A percentile compares a stretch with the other conserved stretches of the same genome.
Evolutionary conservation across 1,140 invertebrate genomes (phyloP).

Genomic region (Hylaeus volcanicus): DNA sequence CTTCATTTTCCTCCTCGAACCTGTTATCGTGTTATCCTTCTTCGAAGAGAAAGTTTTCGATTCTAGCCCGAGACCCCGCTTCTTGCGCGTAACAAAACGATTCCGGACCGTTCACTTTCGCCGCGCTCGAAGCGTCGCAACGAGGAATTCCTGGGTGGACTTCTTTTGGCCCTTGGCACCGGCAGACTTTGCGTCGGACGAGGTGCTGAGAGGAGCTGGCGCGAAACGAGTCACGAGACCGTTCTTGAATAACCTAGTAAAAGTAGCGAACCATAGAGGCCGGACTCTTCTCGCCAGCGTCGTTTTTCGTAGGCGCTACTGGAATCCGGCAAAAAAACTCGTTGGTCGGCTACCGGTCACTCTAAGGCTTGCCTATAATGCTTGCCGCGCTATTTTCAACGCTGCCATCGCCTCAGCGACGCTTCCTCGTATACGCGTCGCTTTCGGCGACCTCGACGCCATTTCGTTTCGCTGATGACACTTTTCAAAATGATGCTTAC

Average conservation of each 20-base stretch:
- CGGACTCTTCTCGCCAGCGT: slow-evolving; percentile 64
- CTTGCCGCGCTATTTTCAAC: slow-evolving; percentile 72
- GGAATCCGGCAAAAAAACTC: slow-evolving; percentile 78
- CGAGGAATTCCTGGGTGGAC: slow-evolving; percentile 48
- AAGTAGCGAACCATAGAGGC: slow-evolving; percentile 66
- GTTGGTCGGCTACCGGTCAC: slow-evolving; percentile 75
- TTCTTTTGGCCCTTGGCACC: slow-evolving; percentile 43
- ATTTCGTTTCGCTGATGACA: too few relatives aligned
- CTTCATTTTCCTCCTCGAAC: too few relatives aligned
- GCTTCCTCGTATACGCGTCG: slow-evolving; percentile 31
- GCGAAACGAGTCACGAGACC: slow-evolving; percentile 68
- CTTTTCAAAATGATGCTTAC: too few relatives aligned
- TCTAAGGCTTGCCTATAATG: slow-evolving; percentile 77
- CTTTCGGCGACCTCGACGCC: slow-evolving; percentile 10
- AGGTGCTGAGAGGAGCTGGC: slow-evolving; percentile 57
- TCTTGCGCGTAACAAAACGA: slow-evolving; percentile 8
- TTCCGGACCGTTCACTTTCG: slow-evolving; percentile 62
- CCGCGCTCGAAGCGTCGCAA: slow-evolving; percentile 25
- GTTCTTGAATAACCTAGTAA: slow-evolving; percentile 74
- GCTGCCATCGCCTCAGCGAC: slow-evolving; percentile 36
- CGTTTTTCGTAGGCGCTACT: slow-evolving; percentile 79
- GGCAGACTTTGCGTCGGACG: slow-evolving; percentile 15
- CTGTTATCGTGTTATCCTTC: too few relatives aligned
- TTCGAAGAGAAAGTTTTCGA: too few relatives aligned
- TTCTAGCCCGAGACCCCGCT: too few relatives aligned